Base-by-base conservation (phyloP, 1,140 invertebrate species). In the Zaprionus capensis region DNA sequence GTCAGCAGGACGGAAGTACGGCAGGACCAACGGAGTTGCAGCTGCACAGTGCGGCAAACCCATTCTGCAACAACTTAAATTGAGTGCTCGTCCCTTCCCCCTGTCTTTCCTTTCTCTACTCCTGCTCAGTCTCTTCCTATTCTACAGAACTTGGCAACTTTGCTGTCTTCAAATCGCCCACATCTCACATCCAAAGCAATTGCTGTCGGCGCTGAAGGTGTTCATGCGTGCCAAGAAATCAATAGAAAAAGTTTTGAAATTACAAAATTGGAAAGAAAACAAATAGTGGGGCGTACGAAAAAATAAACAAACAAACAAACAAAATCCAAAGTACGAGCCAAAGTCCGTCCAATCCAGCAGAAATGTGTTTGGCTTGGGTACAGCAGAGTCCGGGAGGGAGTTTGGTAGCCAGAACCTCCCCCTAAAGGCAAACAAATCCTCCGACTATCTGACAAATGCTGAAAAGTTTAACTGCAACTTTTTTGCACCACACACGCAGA, bases 251-350 rank as follows among this genome's bases (percentile, higher is more conserved):
- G 58, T 88, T 85, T 88, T 88, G 84, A 88, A 88, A 88, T 88
- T 88, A 88, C 85, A 88, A 90, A 88, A 88, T 88, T 88, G 84
- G 85, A 88, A 88, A 88, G 84, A 88, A 88, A 88, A 88, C 84
- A 88, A 88, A 90, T 90, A 88, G 84, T 90, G 84, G 78, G 78
- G 69, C 75, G 71, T 75, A 73, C 78, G 81, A 66, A 87, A 78
- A 87, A 75, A 84, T 64, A 73, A 59, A 73, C 64, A 76, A 70
- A 69, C 44, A 49, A 56, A 59, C 58, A 63, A 72, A 46, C 49
- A 62, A 68, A 57, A 69, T 55, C 55, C 65, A 46, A 49, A 66
- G 38, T 59, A 63, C 26, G 28, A 59, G 46, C 22, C 41, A 66
- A 14, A 14, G 41, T 46, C 41, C 41, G 6, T 51, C 65, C 41